Percentiles rank a stretch among this genome's conserved stretches.
phyloP scores from a whole-genome alignment of 2,113 vertebrate genomes.

The Amphiprion percula region DNA sequence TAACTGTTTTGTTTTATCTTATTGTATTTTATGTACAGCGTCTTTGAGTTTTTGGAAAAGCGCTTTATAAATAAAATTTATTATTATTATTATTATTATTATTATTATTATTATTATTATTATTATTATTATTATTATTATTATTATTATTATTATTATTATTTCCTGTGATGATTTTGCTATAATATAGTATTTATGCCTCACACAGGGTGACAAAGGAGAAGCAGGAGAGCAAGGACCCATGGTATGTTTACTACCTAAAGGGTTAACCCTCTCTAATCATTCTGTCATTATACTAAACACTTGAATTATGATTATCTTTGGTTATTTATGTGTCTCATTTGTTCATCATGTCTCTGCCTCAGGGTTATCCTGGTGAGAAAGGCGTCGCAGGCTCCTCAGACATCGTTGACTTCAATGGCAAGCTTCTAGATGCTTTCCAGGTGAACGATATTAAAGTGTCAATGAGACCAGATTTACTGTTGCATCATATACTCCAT shows the following conservation, averaged over 20 bases:
- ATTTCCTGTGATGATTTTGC: neutral
- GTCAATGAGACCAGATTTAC: conserved; percentile 3
- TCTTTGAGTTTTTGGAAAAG: too few species aligned
- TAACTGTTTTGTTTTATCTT: too few species aligned
- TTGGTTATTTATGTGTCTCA: neutral
- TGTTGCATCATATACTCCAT: neutral
- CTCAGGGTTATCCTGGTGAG: conserved; percentile 90
- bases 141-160: too few species aligned
- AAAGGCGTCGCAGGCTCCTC: conserved; percentile 89
- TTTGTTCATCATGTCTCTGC: neutral
- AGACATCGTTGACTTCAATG: conserved; percentile 92
- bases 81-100: too few species aligned
- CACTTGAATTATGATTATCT: neutral
- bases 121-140: too few species aligned
- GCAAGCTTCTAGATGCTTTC: conserved; percentile 91
- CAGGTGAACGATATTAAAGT: conserved; percentile 83
- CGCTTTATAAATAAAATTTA: too few species aligned
- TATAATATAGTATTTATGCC: neutral
- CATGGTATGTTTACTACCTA: conserved; percentile 63
- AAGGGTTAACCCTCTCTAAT: neutral
- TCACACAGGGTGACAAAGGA: conserved; percentile 83
- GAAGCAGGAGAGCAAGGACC: conserved; percentile 79
- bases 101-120: too few species aligned
- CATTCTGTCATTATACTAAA: neutral
- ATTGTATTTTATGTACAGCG: too few species aligned